phyloP scores from a whole-genome alignment of 1,140 invertebrate genomes.

The Dreissena polymorpha region DNA sequence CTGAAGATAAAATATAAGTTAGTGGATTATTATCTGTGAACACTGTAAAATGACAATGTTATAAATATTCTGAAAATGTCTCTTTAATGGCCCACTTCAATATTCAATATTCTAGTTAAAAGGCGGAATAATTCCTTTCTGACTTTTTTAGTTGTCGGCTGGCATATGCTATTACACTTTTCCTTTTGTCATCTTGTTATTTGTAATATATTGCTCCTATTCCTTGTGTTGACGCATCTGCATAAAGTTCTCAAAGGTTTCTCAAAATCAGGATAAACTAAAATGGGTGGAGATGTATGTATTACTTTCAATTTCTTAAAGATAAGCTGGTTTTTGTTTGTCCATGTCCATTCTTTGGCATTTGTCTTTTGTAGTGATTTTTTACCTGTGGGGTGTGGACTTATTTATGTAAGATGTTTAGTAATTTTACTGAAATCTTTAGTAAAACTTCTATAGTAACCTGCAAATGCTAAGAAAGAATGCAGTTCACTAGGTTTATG shows the following conservation, averaged over 20 bases:
- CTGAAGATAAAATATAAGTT: conserved; percentile 25
- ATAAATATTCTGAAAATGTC: conserved; percentile 37
- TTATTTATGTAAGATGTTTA: conserved; percentile 53
- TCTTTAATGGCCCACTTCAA: conserved; percentile 42
- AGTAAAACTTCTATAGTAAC: conserved; percentile 57
- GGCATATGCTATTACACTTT: conserved; percentile 12
- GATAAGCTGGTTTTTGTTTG: not conserved
- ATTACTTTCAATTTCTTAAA: not conserved
- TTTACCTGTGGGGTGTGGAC: conserved; percentile 28
- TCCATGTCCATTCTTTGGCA: not conserved
- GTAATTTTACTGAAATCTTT: conserved; percentile 63
- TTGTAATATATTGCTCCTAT: not conserved
- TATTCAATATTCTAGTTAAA: not conserved
- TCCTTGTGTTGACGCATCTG: not conserved
- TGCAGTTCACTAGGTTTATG: conserved; percentile 60
- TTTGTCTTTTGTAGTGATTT: too few species aligned
- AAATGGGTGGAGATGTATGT: not conserved
- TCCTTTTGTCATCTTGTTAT: not conserved
- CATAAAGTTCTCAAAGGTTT: conserved; percentile 5
- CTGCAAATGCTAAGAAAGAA: conserved; percentile 67
- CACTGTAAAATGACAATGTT: conserved; percentile 9
- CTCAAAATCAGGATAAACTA: not conserved
- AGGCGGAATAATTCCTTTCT: not conserved
- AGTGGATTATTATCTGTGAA: too few species aligned
- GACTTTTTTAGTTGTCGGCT: not conserved